Conservation (phyloP, 2,113 vertebrate genomes). For the Neotragus pygmaeus region DNA sequence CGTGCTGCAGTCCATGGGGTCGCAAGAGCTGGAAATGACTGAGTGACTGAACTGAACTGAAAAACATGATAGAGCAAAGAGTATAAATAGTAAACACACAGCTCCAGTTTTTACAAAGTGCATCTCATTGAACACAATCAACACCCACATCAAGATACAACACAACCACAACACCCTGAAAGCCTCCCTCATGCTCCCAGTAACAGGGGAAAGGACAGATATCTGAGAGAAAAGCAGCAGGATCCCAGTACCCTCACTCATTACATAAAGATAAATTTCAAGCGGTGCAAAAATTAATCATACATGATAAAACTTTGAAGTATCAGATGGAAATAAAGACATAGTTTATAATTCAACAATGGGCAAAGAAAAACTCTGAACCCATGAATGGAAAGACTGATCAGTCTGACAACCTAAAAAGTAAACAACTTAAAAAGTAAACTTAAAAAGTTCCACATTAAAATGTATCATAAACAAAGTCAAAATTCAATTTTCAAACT, state of each 20-base stretch:
- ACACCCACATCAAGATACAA: background rate
- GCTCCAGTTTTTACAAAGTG: background rate
- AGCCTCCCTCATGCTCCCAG: background rate
- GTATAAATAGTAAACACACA: background rate
- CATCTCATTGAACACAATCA: background rate
- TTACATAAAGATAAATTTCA: background rate
- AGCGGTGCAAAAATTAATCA: background rate
- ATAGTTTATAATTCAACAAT: background rate
- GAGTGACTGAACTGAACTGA: background rate
- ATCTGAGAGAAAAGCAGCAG: background rate
- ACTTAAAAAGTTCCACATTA: background rate
- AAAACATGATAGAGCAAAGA: background rate
- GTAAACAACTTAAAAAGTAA: background rate
- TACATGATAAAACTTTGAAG: background rate
- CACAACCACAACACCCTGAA: background rate
- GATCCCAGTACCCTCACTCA: background rate
- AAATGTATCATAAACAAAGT: background rate
- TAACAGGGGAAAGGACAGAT: background rate
- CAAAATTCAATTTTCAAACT: background rate
- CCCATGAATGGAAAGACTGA: background rate
- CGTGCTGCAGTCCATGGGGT: background rate
- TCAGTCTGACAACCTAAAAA: background rate
- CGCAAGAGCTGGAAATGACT: fast-evolving
- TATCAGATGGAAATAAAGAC: background rate
- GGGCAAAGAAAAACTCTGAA: background rate